Percentiles rank a stretch among this genome's conserved stretches.
phyloP scores from a whole-genome alignment of 2,113 vertebrate species.

The Corynorhinus townsendii region DNA sequence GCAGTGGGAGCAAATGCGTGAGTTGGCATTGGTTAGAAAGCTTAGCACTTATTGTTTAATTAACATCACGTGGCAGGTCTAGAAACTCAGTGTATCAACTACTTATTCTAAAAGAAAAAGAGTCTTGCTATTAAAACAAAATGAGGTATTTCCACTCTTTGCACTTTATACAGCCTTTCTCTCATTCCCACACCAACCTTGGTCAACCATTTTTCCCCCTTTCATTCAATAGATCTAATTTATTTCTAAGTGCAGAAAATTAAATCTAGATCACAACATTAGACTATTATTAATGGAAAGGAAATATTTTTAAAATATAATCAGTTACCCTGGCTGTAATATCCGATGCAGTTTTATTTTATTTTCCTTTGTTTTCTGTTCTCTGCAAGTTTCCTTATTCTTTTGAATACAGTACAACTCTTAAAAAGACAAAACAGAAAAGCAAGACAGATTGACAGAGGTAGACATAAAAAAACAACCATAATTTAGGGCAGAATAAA shows the following conservation, averaged over 20 bases:
- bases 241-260: slow-evolving; percentile 8
- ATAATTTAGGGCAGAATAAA: slow-evolving; percentile 6
- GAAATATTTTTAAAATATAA: background rate
- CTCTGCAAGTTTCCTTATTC: background rate
- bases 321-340: background rate
- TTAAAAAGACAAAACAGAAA: background rate
- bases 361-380: background rate
- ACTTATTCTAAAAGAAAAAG: background rate
- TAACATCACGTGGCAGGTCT: background rate
- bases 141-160: background rate
- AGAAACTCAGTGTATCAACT: background rate
- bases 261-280: background rate
- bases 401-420: background rate
- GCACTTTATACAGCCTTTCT: background rate
- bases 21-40: background rate
- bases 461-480: background rate
- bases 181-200: background rate
- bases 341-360: background rate
- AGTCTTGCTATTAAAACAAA: background rate
- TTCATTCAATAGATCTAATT: background rate
- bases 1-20: background rate
- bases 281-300: slow-evolving; percentile 19
- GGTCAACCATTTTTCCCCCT: background rate
- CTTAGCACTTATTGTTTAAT: background rate
- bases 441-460: background rate